Base-by-base conservation (phyloP, 30 jellyfish, hydroid and myxozoan species). In the Chironex yamaguchii region DNA sequence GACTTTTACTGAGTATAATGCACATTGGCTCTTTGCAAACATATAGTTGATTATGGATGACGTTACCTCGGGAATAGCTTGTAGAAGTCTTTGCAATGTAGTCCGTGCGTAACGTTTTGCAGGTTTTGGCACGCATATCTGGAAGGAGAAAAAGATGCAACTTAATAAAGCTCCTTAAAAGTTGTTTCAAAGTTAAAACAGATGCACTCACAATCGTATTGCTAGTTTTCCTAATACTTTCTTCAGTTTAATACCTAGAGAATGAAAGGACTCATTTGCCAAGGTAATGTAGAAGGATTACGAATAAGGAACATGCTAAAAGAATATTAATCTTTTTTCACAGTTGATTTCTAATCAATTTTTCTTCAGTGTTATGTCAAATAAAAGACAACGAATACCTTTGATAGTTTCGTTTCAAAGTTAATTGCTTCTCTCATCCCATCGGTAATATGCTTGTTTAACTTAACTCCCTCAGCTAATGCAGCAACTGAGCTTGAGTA, bases 91-190 rank as follows among this genome's bases (percentile, higher is more conserved):
- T 31, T 58, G 73, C n/a, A 94, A 82, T 4, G 96, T 58, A 1
- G 96, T 84, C 52, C 99, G 33, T 22, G 99, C 96, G 42, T 89
- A 94, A 52, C 97, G 89, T 71, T 94, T 94, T 1, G 99, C 97
- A 53, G 85, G 89, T 69, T 94, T 94, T 6, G 99, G 97, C 2
- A 89, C 97, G 34, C 90, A 84, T 2, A 89, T 89, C 99, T 94
- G 36, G 1, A 74, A 53, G 24, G 9, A 54, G 0, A 36, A 21
- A 0, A 13, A 50, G 25, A 4, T 28, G 88, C n/a, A n/a, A n/a
- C n/a, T n/a, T n/a, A n/a, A n/a, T n/a, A n/a, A n/a, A n/a, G n/a
- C n/a, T n/a, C n/a, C n/a, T n/a, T n/a, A n/a, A n/a, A n/a, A n/a
- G n/a, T n/a, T n/a, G n/a, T n/a, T n/a, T n/a, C n/a, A n/a, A n/a